Evolutionary conservation across 2,888 invertebrate species (phyloP).

Genomic region (Melolontha melolontha): DNA sequence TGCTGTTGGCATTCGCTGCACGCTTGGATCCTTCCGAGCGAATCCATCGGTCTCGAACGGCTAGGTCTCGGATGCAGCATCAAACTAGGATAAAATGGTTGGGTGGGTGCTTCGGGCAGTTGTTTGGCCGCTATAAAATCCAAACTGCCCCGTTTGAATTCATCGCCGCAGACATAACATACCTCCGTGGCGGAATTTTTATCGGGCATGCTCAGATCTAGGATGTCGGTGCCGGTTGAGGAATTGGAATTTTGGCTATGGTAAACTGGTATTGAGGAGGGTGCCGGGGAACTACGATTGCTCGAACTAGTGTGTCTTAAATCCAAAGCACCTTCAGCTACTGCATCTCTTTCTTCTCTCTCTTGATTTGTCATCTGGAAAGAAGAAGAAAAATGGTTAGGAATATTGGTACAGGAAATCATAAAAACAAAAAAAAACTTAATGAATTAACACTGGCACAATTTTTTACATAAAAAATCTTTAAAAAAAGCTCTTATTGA

Average conservation of each 20-base stretch:
- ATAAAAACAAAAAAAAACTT: background rate
- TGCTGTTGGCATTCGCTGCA: constrained; percentile 89
- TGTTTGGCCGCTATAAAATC: constrained; percentile 75
- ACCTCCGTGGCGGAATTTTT: constrained; percentile 92
- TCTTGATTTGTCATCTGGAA: constrained; percentile 57
- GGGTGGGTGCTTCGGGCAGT: constrained; percentile 62
- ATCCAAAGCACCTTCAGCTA: constrained; percentile 67
- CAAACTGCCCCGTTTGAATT: constrained; percentile 85
- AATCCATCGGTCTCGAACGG: constrained; percentile 87
- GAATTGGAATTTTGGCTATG: constrained; percentile 65
- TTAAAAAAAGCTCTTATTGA: too few relatives aligned
- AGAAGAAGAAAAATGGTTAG: constrained; percentile 7
- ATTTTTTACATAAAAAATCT: too few relatives aligned
- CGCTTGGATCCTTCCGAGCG: constrained; percentile 81
- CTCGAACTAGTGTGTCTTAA: constrained; percentile 69
- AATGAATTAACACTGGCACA: too few relatives aligned
- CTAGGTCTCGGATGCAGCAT: constrained; percentile 87
- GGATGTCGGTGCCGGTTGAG: constrained; percentile 82
- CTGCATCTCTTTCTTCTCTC: constrained; percentile 56
- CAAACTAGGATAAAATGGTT: constrained; percentile 81
- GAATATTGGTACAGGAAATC: background rate
- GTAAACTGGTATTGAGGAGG: constrained; percentile 57
- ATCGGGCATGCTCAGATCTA: constrained; percentile 92
- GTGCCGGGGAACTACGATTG: constrained; percentile 63
- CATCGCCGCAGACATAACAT: constrained; percentile 91